Percentiles rank a stretch among this genome's conserved stretches.
Conservation (phyloP, 2,113 vertebrate genomes). For the Ammodytes dubius region DNA sequence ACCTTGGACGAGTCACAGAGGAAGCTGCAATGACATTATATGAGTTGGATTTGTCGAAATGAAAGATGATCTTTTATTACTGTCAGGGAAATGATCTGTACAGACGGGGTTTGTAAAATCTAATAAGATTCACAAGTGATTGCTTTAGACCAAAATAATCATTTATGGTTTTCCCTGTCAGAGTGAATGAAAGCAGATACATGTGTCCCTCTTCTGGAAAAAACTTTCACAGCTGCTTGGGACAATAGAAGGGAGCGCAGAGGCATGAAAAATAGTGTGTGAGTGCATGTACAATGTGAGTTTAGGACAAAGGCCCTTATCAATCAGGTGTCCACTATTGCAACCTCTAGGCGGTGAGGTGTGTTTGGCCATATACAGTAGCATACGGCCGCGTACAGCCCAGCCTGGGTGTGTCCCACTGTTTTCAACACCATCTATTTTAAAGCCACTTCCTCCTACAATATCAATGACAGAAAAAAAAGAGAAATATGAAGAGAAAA, state of each 20-base stretch:
- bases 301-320: neutral
- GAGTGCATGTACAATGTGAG: neutral
- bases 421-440: slow-evolving; percentile 35
- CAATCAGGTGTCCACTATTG: slow-evolving; percentile 4
- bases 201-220: too few species aligned
- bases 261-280: neutral
- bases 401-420: slow-evolving; percentile 28
- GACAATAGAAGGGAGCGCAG: neutral
- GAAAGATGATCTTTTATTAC: neutral
- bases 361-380: neutral
- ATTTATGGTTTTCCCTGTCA: neutral
- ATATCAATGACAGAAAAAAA: slow-evolving; percentile 22
- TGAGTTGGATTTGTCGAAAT: neutral
- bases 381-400: neutral
- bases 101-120: neutral
- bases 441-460: slow-evolving; percentile 59
- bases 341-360: slow-evolving; percentile 48
- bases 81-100: neutral
- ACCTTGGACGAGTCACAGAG: neutral
- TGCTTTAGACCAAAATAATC: neutral
- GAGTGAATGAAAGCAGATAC: neutral
- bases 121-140: neutral
- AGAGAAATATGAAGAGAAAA: slow-evolving; percentile 10
- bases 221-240: neutral
- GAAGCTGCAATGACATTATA: neutral